These are phyloP conservation scores for Siniperca scherzeri DNA, from an alignment of 2,797 vertebrate genomes.

Conservation along the genomic window DNA sequence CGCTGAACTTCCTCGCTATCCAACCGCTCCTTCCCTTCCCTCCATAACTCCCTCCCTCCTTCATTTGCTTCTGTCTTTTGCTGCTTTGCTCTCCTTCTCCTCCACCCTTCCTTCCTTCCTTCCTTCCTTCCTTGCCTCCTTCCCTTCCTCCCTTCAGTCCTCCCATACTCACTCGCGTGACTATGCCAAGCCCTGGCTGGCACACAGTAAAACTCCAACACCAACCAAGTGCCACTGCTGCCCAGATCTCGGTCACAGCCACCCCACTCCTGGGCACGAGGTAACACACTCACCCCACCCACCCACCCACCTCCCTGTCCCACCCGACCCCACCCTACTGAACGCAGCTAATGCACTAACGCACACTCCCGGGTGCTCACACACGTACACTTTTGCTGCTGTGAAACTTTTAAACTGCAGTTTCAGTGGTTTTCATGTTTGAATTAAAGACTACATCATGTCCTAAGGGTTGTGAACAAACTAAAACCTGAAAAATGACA, in stretches of 20 bases:
- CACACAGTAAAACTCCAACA: conserved; percentile 98
- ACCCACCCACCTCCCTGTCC: conserved; percentile 18
- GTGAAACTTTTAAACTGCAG: background rate
- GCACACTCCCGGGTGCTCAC: conserved; percentile 40
- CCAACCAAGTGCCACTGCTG: conserved; percentile 93
- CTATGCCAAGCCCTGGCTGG: conserved; percentile 99
- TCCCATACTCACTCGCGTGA: conserved; percentile 94
- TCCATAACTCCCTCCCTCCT: conserved; percentile 24
- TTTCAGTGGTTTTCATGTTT: conserved; percentile 22
- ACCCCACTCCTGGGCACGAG: conserved; percentile 91
- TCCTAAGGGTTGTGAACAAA: conserved; percentile 1
- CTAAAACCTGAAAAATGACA: background rate
- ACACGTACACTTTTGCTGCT: background rate
- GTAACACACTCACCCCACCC: conserved; percentile 87
- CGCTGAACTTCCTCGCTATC: conserved; percentile 48
- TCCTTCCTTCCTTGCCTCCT: conserved; percentile 74
- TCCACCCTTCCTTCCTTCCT: conserved; percentile 34
- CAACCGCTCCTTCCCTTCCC: conserved; percentile 19
- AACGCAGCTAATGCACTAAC: conserved; percentile 78
- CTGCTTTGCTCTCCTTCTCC: conserved; percentile 52
- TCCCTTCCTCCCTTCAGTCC: conserved; percentile 91
- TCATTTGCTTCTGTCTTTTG: conserved; percentile 42
- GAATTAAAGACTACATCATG: conserved; percentile 9
- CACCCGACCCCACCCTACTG: conserved; percentile 42
- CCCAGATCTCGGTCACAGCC: conserved; percentile 90